phyloP scores from a whole-genome alignment of 2,113 vertebrate genomes.

The Nicator chloris region DNA sequence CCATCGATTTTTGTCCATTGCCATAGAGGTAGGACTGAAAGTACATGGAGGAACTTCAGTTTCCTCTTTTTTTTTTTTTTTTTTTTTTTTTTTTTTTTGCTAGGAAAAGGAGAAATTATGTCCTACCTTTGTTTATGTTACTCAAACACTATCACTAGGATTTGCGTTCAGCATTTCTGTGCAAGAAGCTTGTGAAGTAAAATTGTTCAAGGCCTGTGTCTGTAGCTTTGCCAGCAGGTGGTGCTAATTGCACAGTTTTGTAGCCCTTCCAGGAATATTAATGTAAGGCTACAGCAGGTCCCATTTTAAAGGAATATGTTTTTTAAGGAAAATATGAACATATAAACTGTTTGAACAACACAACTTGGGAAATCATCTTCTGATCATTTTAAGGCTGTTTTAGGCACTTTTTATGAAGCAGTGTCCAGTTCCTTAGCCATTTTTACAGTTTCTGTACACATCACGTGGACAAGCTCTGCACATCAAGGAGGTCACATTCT shows the following conservation, averaged over 20 bases:
- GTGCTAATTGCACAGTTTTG: slow-evolving; percentile 44
- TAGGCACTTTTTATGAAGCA: neutral
- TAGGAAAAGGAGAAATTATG: neutral
- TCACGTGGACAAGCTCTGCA: fast-evolving
- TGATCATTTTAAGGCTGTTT: neutral
- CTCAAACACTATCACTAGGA: neutral
- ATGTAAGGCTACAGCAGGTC: neutral
- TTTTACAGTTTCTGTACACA: neutral
- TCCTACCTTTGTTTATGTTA: neutral
- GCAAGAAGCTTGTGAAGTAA: neutral
- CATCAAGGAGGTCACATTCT: fast-evolving
- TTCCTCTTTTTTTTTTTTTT: neutral
- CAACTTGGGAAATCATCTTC: neutral
- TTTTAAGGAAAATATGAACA: neutral
- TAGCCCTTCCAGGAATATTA: neutral
- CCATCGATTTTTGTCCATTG: neutral
- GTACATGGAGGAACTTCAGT: neutral
- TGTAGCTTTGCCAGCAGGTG: slow-evolving; percentile 34
- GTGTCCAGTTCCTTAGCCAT: neutral
- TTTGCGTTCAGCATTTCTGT: neutral
- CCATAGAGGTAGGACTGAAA: neutral
- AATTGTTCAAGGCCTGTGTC: neutral
- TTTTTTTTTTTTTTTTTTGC: neutral
- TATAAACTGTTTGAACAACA: neutral
- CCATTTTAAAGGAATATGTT: neutral